phyloP scores from a whole-genome alignment of 2,888 invertebrate genomes.

The Cryptus viduatorius region DNA sequence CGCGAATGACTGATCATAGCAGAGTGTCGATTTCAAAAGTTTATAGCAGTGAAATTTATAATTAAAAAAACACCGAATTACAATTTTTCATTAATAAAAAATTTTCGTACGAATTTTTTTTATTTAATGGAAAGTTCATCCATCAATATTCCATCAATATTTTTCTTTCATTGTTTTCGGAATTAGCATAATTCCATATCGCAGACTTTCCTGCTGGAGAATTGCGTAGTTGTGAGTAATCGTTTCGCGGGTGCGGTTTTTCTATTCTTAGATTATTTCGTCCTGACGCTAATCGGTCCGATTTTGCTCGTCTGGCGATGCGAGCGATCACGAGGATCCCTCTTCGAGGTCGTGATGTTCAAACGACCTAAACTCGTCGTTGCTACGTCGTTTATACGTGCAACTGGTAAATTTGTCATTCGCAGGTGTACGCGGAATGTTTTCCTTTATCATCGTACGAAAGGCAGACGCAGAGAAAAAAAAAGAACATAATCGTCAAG shows the following conservation, averaged over 20 bases:
- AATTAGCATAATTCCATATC: slow-evolving; percentile 28
- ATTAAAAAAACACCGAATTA: too few species aligned
- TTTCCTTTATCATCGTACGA: slow-evolving; percentile 7
- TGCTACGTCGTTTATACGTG: not conserved
- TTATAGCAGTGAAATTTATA: too few species aligned
- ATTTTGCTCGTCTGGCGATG: slow-evolving; percentile 6
- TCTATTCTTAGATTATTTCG: slow-evolving; percentile 59
- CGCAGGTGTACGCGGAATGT: not conserved
- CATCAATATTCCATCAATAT: not conserved
- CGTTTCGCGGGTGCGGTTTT: slow-evolving; percentile 22
- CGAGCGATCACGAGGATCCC: slow-evolving; percentile 28
- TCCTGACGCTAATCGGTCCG: slow-evolving; percentile 44
- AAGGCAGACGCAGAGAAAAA: slow-evolving; percentile 1
- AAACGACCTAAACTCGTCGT: slow-evolving; percentile 13
- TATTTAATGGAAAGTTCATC: not conserved
- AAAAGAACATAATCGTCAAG: not conserved
- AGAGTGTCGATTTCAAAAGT: too few species aligned
- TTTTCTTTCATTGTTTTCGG: slow-evolving; percentile 20
- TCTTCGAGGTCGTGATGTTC: slow-evolving; percentile 2
- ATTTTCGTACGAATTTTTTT: not conserved
- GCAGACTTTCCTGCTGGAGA: not conserved
- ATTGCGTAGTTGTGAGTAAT: slow-evolving; percentile 16
- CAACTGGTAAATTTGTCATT: slow-evolving; percentile 12
- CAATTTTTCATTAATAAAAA: not conserved
- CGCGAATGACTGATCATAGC: too few species aligned